These are phyloP conservation scores for Pomacea canaliculata DNA, from an alignment of 2,888 invertebrate genomes.

Conservation along the genomic window DNA sequence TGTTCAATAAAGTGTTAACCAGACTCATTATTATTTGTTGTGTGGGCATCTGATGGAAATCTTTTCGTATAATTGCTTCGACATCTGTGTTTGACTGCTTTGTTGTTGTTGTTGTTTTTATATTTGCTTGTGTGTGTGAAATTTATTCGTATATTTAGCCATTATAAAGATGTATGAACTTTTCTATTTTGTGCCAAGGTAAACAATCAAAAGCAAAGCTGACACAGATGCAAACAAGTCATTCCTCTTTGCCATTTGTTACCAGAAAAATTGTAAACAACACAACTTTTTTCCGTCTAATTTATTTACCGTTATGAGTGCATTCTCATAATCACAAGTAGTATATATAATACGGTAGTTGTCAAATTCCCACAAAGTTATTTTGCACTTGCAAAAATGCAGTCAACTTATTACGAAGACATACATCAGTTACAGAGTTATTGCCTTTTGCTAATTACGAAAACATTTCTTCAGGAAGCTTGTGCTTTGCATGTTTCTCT, in stretches of 20 bases:
- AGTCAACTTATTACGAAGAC: no score
- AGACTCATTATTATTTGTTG: no score
- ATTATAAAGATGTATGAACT: no score
- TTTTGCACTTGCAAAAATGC: no score
- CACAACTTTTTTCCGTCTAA: background rate
- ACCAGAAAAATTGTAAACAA: background rate
- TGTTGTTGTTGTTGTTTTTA: background rate
- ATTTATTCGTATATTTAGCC: background rate
- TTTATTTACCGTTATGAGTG: background rate
- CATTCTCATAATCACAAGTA: background rate
- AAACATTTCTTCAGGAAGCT: no score
- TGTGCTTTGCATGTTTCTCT: no score
- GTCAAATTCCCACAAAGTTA: background rate
- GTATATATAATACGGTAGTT: background rate
- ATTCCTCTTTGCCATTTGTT: no score
- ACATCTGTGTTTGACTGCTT: background rate
- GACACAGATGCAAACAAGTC: no score
- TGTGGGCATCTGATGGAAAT: no score
- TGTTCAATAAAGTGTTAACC: no score
- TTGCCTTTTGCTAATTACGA: background rate
- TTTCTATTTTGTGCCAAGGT: no score
- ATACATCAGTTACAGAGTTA: background rate
- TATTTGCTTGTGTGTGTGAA: slow-evolving; percentile 2
- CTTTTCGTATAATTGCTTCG: background rate
- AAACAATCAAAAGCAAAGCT: no score